Base-by-base conservation (phyloP, 2,113 vertebrate species). In the Pituophis catenifer region DNA sequence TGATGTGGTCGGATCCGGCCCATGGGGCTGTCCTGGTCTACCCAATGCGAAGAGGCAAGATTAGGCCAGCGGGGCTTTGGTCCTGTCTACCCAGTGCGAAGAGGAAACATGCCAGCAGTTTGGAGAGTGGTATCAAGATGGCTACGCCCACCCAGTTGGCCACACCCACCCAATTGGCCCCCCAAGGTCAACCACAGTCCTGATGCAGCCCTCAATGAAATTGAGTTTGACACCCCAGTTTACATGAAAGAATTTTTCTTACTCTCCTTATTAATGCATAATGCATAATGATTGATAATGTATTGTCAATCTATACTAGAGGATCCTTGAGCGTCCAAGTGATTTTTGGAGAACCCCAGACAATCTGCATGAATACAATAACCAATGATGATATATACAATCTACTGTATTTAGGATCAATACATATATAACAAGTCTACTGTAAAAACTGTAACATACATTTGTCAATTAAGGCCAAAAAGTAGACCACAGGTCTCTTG, bases 361-460 rank as follows among this genome's bases (percentile, higher is more conserved):
- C 17, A 81, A 19, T 17, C 33, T 81, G 33, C 17, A 81, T 44
- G 33, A 21, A 81, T 81, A 81, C 33, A 81, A 81, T 44, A 81
- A 38, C 75, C 75, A 38, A 21, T 81, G 33, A 81, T 44, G 17
- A 87, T 65, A 33, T 87, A 26, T 54, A 91, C 54, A 62, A 89
- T 23, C 13, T 81, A 88, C 65, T 86, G 90, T 3, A 12, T 50
- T 55, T 91, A 89, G 57, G 44, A 3, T 54, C 90, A 52, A 94
- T 0, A 1, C 3, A 94, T n/a, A 89, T 10, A 53, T 58, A 15
- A 0, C 90, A 75, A 5, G 38, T 94, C 89, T 92, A 12, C n/a
- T 94, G 44, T 44, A 75, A 93, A 23, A 90, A 24, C 55, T 92
- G 92, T 91, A 92, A 93, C 3, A 57, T n/a, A 93, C 11, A 65